These are phyloP conservation scores for Drosophila nasuta DNA, from an alignment of 1,140 invertebrate species.

Conservation along the genomic window DNA sequence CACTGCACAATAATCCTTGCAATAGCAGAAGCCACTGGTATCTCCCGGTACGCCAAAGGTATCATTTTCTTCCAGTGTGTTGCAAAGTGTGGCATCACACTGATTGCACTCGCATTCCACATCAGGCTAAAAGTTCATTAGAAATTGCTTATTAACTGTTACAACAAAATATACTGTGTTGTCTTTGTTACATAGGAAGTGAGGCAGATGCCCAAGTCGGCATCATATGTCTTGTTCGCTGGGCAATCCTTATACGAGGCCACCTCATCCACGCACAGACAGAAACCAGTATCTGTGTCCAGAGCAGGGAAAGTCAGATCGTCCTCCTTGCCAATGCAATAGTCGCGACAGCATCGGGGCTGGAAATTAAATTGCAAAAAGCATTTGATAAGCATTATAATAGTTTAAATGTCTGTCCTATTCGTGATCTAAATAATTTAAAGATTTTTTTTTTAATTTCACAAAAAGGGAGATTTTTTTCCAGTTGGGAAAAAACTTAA, in stretches of 20 bases:
- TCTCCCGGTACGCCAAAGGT: constrained; percentile 4
- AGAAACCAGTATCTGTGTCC: constrained; percentile 54
- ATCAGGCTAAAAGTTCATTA: background rate
- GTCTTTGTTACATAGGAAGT: constrained; percentile 11
- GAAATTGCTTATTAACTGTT: background rate
- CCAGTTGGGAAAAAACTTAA: too few species aligned
- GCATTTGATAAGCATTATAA: too few species aligned
- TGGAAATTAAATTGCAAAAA: constrained; percentile 5
- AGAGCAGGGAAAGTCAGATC: constrained; percentile 43
- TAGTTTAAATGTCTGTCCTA: too few species aligned
- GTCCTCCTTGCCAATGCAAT: constrained; percentile 47
- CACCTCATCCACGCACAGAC: constrained; percentile 50
- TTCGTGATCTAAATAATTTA: too few species aligned
- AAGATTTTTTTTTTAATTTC: too few species aligned
- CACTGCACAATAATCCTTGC: constrained; percentile 35
- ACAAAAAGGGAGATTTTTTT: too few species aligned
- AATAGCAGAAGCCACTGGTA: constrained; percentile 35
- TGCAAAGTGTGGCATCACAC: constrained; percentile 37
- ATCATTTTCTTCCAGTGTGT: background rate
- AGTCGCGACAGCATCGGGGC: constrained; percentile 55
- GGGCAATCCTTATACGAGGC: constrained; percentile 31
- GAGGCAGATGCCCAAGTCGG: background rate
- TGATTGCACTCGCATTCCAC: background rate
- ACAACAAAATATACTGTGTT: background rate
- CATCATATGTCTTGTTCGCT: background rate